Base-by-base conservation (phyloP, 1,140 invertebrate genomes). In the Lasaia peninsularis region DNA sequence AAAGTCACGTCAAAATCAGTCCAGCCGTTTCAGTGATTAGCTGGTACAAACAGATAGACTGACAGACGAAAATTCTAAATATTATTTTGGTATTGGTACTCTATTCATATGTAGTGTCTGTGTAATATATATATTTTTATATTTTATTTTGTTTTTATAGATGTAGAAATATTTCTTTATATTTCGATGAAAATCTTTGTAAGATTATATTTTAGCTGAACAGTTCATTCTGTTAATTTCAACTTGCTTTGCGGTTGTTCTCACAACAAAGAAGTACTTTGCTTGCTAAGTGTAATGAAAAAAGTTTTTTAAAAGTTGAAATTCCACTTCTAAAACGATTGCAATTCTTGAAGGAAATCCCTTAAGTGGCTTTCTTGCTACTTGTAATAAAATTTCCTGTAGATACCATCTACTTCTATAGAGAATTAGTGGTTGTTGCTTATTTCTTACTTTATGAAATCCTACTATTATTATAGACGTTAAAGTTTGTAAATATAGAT, bases 251-350 rank as follows among this genome's bases (percentile, higher is more conserved):
- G 44, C 54, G 51, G 50, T 40, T 52, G 51, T 58, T 63, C 50
- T 51, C 37, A 54, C 52, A 54, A 63, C 56, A 63, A 58, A 51
- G 61, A 54, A 58, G 58, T 63, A 58, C 61, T 58, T 31, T 55
- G 18, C 40, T 48, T 10, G 18, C 21, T 58, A 58, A 63, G 52
- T 63, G 54, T 63, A 58, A 63, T 63, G 61, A 63, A 63, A 63
- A 63, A 63, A 63, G 56, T 63, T 63, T 51, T 63, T 58, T 52
- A 54, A 62, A 58, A 24, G 54, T 58, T 35, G 14, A 11, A 48
- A 48, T n/a, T 48, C n/a, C 54, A 63, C 56, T 54, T 48, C 58
- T 58, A 58, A 63, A 63, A 54, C 61, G 61, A 55, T 63, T 40
- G 55, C 37, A 24, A 48, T 58, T 57, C 48, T 54, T 21, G 52